Evolutionary conservation across 2,888 invertebrate species (phyloP), one percentile per base, ranked within the genome.

Genomic region (Eristalis tenax): DNA sequence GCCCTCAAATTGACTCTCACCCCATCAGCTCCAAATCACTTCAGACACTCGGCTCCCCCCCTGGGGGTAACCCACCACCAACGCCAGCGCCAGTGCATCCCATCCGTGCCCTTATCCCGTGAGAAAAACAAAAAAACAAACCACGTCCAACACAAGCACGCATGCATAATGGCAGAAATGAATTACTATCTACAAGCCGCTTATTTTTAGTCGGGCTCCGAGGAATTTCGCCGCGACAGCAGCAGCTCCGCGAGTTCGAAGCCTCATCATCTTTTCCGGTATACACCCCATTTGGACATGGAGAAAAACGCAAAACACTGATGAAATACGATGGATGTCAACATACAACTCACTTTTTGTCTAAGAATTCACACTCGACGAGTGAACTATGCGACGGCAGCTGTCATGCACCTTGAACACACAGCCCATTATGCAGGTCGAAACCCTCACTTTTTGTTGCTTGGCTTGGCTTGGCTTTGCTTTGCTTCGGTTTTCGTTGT

Each of bases 351-450:
- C 74, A 82, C 81, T 77, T 86, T 77, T 70, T 66, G 61, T 78
- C 40, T 13, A 81, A 78, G 75, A 82, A 71, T 82, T 75, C 78
- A 82, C 78, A 74, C 75, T 82, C 57, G 23, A 35, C 66, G 63
- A 66, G 78, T 75, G 75, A 79, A 78, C 86, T 71, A 74, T 82
- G 63, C 69, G 73, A 57, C 69, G 73, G 69, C 70, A 66, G 56
- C 78, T 82, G 86, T 86, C 82, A 86, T 86, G 86, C 74, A 63
- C 66, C 70, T 82, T 86, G 75, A 82, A 70, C 82, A 86, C 35
- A 63, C 32, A 22, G 26, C 28, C 40, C 61, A 69, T 65, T 65
- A 32, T 35, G 4, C 69, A 82, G 86, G 82, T 86, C 82, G 65
- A 86, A 73, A 78, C 57, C 68, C 82, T 86, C 77, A 63, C 78